phyloP scores from a whole-genome alignment of 2,797 vertebrate species.

The Coilia nasus region DNA sequence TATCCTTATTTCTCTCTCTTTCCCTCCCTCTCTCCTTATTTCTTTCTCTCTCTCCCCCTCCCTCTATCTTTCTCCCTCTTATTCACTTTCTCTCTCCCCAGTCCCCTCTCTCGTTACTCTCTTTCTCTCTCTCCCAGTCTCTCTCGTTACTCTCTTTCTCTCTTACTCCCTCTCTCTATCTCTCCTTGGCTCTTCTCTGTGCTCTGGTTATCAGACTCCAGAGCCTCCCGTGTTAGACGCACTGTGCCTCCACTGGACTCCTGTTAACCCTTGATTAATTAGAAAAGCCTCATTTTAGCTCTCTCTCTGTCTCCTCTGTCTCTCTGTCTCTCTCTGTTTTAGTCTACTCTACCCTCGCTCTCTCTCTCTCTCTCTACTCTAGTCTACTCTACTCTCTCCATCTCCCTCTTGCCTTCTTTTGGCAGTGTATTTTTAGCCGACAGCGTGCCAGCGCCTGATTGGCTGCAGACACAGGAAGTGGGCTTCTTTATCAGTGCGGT shows the following conservation, averaged over 20 bases:
- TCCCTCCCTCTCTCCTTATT: background rate
- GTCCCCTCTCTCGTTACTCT: background rate
- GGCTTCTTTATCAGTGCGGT: constrained; percentile 4
- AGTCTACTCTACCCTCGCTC: too few relatives aligned
- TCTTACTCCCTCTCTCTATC: background rate
- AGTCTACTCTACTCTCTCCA: background rate
- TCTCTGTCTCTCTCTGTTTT: too few relatives aligned
- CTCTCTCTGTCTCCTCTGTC: background rate
- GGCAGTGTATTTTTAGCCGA: background rate
- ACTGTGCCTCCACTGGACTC: background rate
- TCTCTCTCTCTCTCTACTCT: too few relatives aligned
- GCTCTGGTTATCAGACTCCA: background rate
- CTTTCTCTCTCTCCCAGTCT: background rate
- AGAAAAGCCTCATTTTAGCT: background rate
- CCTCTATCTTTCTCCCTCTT: background rate
- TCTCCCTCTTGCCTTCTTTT: background rate
- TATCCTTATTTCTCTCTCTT: background rate
- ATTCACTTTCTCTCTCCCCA: background rate
- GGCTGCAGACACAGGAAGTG: background rate
- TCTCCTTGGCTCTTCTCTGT: background rate
- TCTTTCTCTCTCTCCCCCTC: background rate
- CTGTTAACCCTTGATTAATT: constrained; percentile 17
- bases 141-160: background rate
- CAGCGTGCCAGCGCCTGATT: background rate
- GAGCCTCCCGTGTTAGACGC: background rate